Conservation (phyloP, 2,888 invertebrate genomes). For the Nomada fucata region DNA sequence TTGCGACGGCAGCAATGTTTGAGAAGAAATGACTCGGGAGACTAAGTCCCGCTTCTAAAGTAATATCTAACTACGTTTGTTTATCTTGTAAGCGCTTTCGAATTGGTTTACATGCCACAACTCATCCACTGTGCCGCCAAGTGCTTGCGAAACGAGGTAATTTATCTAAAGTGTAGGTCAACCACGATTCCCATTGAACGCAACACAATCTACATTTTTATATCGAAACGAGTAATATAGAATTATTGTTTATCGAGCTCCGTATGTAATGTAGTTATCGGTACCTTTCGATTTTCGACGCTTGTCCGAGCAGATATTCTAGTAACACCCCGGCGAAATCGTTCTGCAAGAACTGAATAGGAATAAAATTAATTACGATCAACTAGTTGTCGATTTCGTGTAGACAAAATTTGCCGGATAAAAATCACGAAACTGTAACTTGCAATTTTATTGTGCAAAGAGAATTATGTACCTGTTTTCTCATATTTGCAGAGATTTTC, state of each 20-base stretch:
- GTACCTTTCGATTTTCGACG: conserved; percentile 14
- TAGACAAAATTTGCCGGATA: too few species aligned
- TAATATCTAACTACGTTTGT: conserved; percentile 33
- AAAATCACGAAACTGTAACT: too few species aligned
- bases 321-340: conserved; percentile 17
- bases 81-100: conserved; percentile 26
- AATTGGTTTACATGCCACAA: conserved; percentile 3
- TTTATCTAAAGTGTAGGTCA: too few species aligned
- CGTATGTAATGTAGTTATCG: too few species aligned
- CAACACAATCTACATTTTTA: too few species aligned
- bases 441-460: not conserved
- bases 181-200: too few species aligned
- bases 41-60: conserved; percentile 1
- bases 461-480: not conserved
- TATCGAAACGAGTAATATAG: too few species aligned
- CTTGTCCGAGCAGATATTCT: conserved; percentile 18
- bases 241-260: too few species aligned
- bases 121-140: not conserved
- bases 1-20: conserved; percentile 26
- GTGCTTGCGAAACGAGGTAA: too few species aligned
- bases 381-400: too few species aligned
- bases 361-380: too few species aligned
- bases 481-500: not conserved
- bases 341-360: not conserved
- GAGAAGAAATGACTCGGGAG: conserved; percentile 42